phyloP scores from a whole-genome alignment of 2,797 vertebrate genomes.

The Selene dorsalis region DNA sequence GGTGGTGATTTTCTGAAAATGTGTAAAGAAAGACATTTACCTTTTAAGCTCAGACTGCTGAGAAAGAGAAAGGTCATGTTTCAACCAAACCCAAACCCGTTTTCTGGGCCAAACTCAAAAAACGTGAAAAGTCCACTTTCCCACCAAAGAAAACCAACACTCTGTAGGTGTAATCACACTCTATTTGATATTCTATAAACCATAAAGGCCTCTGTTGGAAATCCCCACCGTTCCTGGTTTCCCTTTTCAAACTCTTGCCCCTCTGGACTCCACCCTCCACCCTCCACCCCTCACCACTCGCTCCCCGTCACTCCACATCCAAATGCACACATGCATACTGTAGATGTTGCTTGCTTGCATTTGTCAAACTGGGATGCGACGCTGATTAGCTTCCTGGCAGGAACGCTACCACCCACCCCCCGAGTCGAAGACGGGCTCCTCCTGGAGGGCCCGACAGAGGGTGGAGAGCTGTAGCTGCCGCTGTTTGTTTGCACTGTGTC shows the following conservation, averaged over 20 bases:
- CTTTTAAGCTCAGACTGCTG: conserved; percentile 9
- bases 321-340: conserved; percentile 9
- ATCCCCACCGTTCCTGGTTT: conserved; percentile 66
- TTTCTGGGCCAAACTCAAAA: conserved; percentile 28
- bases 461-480: conserved; percentile 71
- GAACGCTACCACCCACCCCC: conserved; percentile 57
- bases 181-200: conserved; percentile 52
- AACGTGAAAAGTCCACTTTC: conserved; percentile 39
- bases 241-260: conserved; percentile 51
- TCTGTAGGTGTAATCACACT: conserved; percentile 41
- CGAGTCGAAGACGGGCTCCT: conserved; percentile 61
- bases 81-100: too few species aligned
- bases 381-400: conserved; percentile 83
- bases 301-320: conserved; percentile 38
- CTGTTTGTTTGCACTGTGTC: conserved; percentile 86
- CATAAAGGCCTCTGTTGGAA: conserved; percentile 58
- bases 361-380: conserved; percentile 64
- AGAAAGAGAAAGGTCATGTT: conserved; percentile 29
- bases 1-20: conserved; percentile 11
- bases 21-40: conserved; percentile 1
- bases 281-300: conserved; percentile 40
- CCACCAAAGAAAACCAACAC: conserved; percentile 52
- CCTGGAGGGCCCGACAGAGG: conserved; percentile 60
- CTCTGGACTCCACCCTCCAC: conserved; percentile 40
- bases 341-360: conserved; percentile 36